Conservation (phyloP, 2,797 vertebrate genomes). For the Ptychobarbus kaznakovi region DNA sequence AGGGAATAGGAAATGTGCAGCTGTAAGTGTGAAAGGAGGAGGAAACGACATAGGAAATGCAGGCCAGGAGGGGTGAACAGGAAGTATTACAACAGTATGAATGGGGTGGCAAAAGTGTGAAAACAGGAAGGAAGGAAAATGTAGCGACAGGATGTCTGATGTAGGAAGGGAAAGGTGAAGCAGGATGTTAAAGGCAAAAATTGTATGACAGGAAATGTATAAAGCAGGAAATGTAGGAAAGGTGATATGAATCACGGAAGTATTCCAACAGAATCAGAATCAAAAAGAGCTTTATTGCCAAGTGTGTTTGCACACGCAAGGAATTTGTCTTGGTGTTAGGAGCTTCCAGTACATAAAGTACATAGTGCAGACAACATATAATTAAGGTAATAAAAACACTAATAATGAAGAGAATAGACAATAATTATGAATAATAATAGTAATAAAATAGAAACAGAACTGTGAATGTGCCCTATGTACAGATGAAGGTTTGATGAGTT, state of each 20-base stretch:
- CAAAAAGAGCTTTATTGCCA: too few species aligned
- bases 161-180: not conserved
- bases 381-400: too few species aligned
- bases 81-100: not conserved
- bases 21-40: not conserved
- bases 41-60: not conserved
- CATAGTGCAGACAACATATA: too few species aligned
- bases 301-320: too few species aligned
- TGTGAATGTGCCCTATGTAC: too few species aligned
- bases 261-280: not conserved
- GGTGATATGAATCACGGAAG: not conserved
- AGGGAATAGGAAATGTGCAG: not conserved
- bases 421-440: too few species aligned
- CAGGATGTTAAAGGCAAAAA: not conserved
- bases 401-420: too few species aligned
- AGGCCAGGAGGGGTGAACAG: not conserved
- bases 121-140: not conserved
- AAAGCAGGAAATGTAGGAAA: not conserved
- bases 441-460: too few species aligned
- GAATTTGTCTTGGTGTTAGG: too few species aligned
- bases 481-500: too few species aligned
- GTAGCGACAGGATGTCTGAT: not conserved
- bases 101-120: not conserved
- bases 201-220: not conserved
- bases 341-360: too few species aligned